These are phyloP conservation scores for Drosophila basisetae DNA, from an alignment of 2,888 invertebrate species.

Conservation along the genomic window DNA sequence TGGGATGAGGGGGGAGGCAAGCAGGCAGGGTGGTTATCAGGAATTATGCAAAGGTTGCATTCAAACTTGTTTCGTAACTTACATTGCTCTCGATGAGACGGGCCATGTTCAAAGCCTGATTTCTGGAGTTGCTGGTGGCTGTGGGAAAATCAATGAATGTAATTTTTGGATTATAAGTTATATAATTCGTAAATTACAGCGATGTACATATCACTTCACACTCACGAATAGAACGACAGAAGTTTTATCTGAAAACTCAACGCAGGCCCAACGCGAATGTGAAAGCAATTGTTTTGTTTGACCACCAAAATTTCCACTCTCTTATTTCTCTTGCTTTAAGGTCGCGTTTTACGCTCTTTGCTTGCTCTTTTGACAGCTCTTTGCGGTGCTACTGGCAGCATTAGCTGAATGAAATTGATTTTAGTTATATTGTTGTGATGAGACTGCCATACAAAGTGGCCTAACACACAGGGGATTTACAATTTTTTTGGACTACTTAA, in stretches of 20 bases:
- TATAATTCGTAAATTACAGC: constrained; percentile 50
- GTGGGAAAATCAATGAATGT: constrained; percentile 53
- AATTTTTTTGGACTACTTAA: neutral
- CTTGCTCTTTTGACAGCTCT: constrained; percentile 10
- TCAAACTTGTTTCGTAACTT: constrained; percentile 61
- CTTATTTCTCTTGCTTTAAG: constrained; percentile 1
- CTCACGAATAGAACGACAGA: constrained; percentile 28
- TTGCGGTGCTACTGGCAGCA: neutral
- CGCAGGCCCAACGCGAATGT: constrained; percentile 59
- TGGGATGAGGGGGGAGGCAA: neutral
- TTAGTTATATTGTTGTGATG: neutral
- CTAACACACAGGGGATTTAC: neutral
- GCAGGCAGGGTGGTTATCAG: neutral
- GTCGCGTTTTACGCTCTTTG: constrained; percentile 25
- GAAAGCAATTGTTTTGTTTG: constrained; percentile 73
- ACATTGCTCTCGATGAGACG: constrained; percentile 69
- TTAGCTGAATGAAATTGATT: neutral
- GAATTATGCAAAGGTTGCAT: constrained; percentile 64
- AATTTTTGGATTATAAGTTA: constrained; percentile 54
- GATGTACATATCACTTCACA: constrained; percentile 39
- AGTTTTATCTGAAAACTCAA: constrained; percentile 54
- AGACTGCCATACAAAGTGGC: neutral
- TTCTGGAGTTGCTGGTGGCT: constrained; percentile 23
- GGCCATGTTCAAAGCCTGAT: constrained; percentile 54
- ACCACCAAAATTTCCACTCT: constrained; percentile 50